Conservation (phyloP, 2,113 vertebrate species). For the Etheostoma cragini region DNA sequence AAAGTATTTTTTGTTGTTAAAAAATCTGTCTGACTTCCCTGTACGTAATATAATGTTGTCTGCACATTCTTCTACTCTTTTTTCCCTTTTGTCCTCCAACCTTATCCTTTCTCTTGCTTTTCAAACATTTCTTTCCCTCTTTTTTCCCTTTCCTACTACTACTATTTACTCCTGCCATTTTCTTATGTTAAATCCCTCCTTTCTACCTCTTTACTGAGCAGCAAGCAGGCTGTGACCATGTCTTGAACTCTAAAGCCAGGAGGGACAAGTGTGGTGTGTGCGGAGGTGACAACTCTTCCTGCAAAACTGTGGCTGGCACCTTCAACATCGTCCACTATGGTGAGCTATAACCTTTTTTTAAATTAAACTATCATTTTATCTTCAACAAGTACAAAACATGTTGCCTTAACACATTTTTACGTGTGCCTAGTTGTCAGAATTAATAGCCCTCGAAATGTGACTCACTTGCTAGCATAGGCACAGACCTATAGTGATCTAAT, state of each 20-base stretch:
- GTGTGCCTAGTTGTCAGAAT: neutral
- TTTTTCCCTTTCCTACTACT: neutral
- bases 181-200: neutral
- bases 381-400: neutral
- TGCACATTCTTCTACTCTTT: neutral
- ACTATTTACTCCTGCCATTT: neutral
- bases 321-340: conserved; percentile 96
- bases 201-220: conserved; percentile 76
- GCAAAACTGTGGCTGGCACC: conserved; percentile 94
- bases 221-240: conserved; percentile 99
- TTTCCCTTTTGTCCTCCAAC: neutral
- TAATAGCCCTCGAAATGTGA: neutral
- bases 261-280: conserved; percentile 99
- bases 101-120: neutral
- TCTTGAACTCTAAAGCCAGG: conserved; percentile 98
- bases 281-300: conserved; percentile 98
- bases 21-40: neutral
- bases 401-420: neutral
- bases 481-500: neutral
- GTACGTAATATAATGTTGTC: neutral
- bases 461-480: neutral
- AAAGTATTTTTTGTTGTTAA: neutral
- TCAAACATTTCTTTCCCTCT: neutral
- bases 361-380: neutral
- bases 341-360: conserved; percentile 73